Conservation (phyloP, 1,140 invertebrate species). For the Bilobella aurantiaca region DNA sequence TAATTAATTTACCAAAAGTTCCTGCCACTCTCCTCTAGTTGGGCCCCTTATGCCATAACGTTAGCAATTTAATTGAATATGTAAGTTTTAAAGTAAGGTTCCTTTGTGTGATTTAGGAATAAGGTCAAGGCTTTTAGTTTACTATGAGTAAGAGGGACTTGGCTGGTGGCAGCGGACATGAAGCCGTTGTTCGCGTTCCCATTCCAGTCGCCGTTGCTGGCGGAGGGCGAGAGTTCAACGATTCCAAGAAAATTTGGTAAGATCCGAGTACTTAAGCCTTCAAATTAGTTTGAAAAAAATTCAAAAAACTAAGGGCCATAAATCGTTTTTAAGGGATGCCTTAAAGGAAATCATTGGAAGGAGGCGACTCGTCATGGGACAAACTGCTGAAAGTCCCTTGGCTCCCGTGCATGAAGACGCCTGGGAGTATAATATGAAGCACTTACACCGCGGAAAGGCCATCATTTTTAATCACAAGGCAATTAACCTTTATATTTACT, state of each 20-base stretch:
- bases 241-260: constrained; percentile 16
- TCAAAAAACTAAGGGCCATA: too few species aligned
- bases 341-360: constrained; percentile 3
- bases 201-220: not conserved
- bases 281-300: too few species aligned
- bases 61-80: too few species aligned
- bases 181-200: not conserved
- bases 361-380: not conserved
- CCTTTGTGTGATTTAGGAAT: too few species aligned
- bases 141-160: not conserved
- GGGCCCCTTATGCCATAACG: too few species aligned
- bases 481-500: constrained; percentile 36
- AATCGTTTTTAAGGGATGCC: constrained; percentile 1
- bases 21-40: too few species aligned
- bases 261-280: too few species aligned
- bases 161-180: not conserved
- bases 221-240: constrained; percentile 6
- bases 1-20: too few species aligned
- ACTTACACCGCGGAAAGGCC: constrained; percentile 66
- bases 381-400: not conserved
- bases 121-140: not conserved
- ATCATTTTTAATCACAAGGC: constrained; percentile 81
- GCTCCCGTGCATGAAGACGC: constrained; percentile 25
- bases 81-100: too few species aligned
- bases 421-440: constrained; percentile 69